Base-by-base conservation (phyloP, 2,797 vertebrate genomes). In the Chelon auratus region DNA sequence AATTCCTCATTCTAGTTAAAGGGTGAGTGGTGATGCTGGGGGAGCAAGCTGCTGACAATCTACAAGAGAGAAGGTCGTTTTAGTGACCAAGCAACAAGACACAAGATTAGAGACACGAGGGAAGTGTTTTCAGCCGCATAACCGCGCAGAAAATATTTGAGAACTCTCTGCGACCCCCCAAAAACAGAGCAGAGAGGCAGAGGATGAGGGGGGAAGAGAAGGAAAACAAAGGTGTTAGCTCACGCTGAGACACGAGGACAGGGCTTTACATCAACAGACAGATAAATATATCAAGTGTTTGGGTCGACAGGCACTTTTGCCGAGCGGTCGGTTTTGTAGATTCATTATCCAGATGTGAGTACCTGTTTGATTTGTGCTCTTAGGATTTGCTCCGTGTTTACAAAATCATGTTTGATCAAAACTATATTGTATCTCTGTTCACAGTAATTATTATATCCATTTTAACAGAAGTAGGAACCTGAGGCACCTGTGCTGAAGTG, bases 401-500 rank as follows among this genome's bases (percentile, higher is more conserved):
- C 88, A 90, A 88, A 91, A 65, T 78, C 67, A 26, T 72, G 76
- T 85, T 81, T 61, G 70, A 85, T 87, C 82, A 87, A 90, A 92
- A 89, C 89, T 86, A 90, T 80, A 91, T 79, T 58, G 77, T 85
- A 72, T 82, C 72, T 91, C 65, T 85, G 72, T 82, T 91, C 89
- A 93, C 88, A 92, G 90, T 84, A 83, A 79, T 79, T 40, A 20
- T 68, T 72, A 51, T 55, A 70, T 83, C 75, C 55, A 70, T 82
- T 86, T 75, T 30, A 85, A 87, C 68, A 78, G 82, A 87, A 78
- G 86, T 17, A 83, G 82, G 88, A 92, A 90, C 84, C 39, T 78
- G 90, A 96, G 95, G 96, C 95, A 96, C 95, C 93, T 84, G 81
- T 93, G 93, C 80, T 75, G 92, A 96, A 96, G 94, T 94, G 94